Evolutionary conservation across 2,888 invertebrate species (phyloP).

Genomic region (Drosophila vallismaia): DNA sequence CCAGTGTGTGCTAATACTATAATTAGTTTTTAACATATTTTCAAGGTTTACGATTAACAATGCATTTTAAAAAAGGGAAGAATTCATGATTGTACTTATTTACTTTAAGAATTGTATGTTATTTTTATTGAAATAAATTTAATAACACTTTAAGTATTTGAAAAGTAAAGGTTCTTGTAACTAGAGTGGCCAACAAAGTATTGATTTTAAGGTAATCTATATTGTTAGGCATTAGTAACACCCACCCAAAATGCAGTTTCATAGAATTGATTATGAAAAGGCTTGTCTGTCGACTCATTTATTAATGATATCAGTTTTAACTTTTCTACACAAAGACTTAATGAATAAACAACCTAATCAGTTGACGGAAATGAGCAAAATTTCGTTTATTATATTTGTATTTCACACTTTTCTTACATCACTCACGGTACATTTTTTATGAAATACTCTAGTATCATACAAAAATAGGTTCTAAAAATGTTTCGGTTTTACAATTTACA

Average conservation of each 20-base stretch:
- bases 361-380: constrained; percentile 1
- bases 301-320: background rate
- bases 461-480: constrained; percentile 23
- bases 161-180: background rate
- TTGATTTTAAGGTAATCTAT: too few relatives aligned
- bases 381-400: background rate
- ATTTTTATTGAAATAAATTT: constrained; percentile 33
- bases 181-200: too few relatives aligned
- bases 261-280: background rate
- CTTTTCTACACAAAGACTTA: background rate
- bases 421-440: background rate
- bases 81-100: constrained; percentile 57
- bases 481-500: constrained; percentile 44
- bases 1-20: constrained; percentile 53
- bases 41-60: constrained; percentile 31
- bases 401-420: constrained; percentile 5
- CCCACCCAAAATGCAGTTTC: constrained; percentile 2
- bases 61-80: constrained; percentile 63
- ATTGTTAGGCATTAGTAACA: background rate
- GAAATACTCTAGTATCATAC: constrained; percentile 42
- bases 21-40: constrained; percentile 39
- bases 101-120: constrained; percentile 29
- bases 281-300: background rate
- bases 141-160: constrained; percentile 21
- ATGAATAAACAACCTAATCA: background rate